Base-by-base conservation (phyloP, 1,140 invertebrate species). In the Lepidurus packardi region DNA sequence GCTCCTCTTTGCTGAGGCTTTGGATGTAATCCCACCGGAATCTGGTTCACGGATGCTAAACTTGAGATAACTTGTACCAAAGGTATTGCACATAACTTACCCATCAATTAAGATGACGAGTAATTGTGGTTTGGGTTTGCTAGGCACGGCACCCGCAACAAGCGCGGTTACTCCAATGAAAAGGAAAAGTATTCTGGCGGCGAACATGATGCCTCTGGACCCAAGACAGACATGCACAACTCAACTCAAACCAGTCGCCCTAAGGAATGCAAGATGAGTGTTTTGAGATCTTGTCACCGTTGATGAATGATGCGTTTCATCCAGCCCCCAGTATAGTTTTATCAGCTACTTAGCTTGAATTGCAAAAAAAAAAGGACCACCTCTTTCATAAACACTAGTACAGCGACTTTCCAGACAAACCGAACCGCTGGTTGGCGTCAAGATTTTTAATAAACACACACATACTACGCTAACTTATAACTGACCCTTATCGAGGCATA, bases 1-100 rank as follows among this genome's bases (percentile, higher is more conserved):
- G 76, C 9, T 79, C 78, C 25, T 78, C 78, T 44, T 81, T 81
- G 8, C 45, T 41, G 42, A 83, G 81, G n/a, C 79, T 44, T 11
- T 85, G 81, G 65, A 83, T 81, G 78, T 85, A 85, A 77, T 85
- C 84, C 83, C 83, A 84, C 11, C 82, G 81, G 77, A 85, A 84
- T 9, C 84, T 84, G 75, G 11, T 73, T 43, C 16, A 73, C 47
- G 73, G 78, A 85, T 84, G 81, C 88, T 25, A 21, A 65, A 24
- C 65, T 79, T 65, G 41, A 13, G 43, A 16, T n/a, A 43, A 7
- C 43, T 74, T 41, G 25, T 16, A 41, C 45, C 0, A 7, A 45
- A n/a, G 10, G 7, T 44, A 10, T 43, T 21, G 13, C 16, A 16
- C 16, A 43, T 73, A 25, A 24, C 43, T 74, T 74, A 78, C 78